Percentiles rank a stretch among this genome's conserved stretches.
These are phyloP conservation scores for Neopelma chrysocephalum DNA, from an alignment of 2,797 vertebrate genomes.

Conservation along the genomic window DNA sequence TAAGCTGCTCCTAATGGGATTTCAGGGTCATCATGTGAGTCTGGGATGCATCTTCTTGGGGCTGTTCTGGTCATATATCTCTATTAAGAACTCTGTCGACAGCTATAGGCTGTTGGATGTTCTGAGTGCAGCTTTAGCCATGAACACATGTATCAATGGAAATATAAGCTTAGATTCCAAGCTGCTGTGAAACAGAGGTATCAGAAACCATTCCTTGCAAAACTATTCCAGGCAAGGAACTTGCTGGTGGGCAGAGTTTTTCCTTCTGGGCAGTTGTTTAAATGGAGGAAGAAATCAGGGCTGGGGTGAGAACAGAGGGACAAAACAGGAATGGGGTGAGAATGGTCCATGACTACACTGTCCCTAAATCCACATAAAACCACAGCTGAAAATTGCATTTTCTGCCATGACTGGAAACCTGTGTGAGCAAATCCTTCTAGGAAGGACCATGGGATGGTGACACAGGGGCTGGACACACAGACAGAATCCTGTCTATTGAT, in stretches of 20 bases:
- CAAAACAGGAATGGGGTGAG: background rate
- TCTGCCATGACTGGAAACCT: background rate
- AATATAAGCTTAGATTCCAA: background rate
- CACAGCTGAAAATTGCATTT: background rate
- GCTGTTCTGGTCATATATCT: background rate
- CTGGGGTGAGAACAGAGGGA: background rate
- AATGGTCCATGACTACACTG: accelerated
- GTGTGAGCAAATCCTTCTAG: background rate
- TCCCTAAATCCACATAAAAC: background rate
- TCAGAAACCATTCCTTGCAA: background rate
- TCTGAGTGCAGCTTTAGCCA: background rate
- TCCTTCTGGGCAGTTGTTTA: background rate
- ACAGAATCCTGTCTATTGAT: background rate
- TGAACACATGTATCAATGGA: background rate
- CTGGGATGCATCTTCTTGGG: background rate
- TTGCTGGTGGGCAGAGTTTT: background rate
- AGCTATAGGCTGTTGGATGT: background rate
- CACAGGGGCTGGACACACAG: background rate
- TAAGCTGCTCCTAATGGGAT: background rate
- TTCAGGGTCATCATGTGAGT: background rate
- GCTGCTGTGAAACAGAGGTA: background rate
- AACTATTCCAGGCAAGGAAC: background rate
- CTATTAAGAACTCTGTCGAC: background rate
- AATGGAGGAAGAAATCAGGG: background rate
- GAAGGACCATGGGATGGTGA: background rate